A percentile compares a stretch with the other conserved stretches of the same genome.
Conservation (phyloP, 2,888 invertebrate species). For the Isoperla grammatica region DNA sequence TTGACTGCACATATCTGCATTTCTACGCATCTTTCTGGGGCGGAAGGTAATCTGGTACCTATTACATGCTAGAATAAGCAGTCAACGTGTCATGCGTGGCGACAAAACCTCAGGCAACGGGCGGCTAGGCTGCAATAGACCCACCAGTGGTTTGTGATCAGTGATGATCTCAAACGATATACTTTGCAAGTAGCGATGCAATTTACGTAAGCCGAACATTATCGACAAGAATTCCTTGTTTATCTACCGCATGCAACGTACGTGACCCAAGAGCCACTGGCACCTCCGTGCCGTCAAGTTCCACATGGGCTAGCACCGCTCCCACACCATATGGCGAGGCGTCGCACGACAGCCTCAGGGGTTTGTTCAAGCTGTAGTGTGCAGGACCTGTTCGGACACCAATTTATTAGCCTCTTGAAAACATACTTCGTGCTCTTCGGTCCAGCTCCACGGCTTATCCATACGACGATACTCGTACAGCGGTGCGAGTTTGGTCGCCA, state of each 20-base stretch:
- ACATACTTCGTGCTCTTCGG: too few relatives aligned
- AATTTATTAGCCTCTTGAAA: too few relatives aligned
- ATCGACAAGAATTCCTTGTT: too few relatives aligned
- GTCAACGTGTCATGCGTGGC: background rate
- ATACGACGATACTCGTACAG: too few relatives aligned
- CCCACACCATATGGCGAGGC: slow-evolving; percentile 35
- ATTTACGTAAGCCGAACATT: too few relatives aligned
- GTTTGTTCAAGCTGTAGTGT: slow-evolving; percentile 10
- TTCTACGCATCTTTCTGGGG: background rate
- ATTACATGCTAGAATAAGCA: background rate
- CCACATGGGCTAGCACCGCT: slow-evolving; percentile 36
- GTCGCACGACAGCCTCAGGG: slow-evolving; percentile 30
- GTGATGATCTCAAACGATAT: slow-evolving; percentile 32
- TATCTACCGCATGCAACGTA: slow-evolving; percentile 33
- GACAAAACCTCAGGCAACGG: background rate
- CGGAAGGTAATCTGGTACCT: background rate
- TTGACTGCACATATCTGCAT: background rate
- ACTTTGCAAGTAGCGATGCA: slow-evolving; percentile 30
- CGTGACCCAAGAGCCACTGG: slow-evolving; percentile 37
- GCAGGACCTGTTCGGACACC: too few relatives aligned
- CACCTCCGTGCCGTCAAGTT: slow-evolving; percentile 22
- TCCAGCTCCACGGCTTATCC: too few relatives aligned
- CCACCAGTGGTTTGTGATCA: slow-evolving; percentile 33
- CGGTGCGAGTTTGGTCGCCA: too few relatives aligned
- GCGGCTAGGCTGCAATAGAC: slow-evolving; percentile 17